Evolutionary conservation across 2,113 vertebrate genomes (phyloP).

Genomic region (Semnopithecus entellus): DNA sequence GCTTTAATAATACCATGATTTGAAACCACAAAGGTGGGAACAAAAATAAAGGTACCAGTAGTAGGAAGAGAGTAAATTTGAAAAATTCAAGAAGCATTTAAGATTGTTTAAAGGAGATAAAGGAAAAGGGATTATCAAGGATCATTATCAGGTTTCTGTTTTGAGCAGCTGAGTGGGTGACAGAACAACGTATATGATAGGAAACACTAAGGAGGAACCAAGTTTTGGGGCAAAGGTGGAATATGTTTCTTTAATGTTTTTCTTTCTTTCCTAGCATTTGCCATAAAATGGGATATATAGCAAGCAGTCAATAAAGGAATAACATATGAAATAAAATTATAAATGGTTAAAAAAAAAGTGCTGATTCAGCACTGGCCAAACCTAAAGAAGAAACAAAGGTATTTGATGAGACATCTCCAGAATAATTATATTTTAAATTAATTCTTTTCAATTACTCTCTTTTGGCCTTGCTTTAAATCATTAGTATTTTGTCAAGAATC

Average conservation of each 20-base stretch:
- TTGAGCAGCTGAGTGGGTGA: neutral
- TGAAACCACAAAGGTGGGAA: neutral
- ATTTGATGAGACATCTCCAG: neutral
- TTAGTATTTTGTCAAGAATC: neutral
- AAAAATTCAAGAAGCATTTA: neutral
- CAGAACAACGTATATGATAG: neutral
- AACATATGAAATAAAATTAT: neutral
- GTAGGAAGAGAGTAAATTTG: neutral
- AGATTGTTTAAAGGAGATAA: neutral
- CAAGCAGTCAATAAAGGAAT: neutral
- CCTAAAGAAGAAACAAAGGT: neutral
- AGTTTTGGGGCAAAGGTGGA: neutral
- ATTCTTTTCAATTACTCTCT: neutral
- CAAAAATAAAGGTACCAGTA: neutral
- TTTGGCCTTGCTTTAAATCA: neutral
- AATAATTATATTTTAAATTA: slow-evolving; percentile 9
- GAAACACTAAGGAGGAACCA: neutral
- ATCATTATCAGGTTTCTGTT: neutral
- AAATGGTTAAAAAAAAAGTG: neutral
- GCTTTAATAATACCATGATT: neutral
- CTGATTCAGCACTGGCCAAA: neutral
- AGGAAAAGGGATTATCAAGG: neutral
- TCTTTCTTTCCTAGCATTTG: neutral
- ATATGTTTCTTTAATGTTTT: neutral
- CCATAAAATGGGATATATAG: neutral